Evolutionary conservation across 1,140 invertebrate genomes (phyloP).

Genomic region (Hycleus phaleratus): DNA sequence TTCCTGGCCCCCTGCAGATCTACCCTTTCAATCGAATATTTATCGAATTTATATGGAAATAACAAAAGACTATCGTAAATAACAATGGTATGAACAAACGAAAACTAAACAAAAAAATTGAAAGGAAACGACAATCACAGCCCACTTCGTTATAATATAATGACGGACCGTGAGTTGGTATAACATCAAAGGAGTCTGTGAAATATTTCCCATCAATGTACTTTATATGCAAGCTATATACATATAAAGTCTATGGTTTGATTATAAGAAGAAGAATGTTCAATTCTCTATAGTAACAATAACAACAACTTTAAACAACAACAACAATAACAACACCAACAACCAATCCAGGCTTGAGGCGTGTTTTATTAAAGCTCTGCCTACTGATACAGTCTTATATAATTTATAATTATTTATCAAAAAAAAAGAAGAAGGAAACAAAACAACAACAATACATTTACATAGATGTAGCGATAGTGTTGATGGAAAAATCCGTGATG

Average conservation of each 20-base stretch:
- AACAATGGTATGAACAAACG: too few species aligned
- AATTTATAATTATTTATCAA: slow-evolving; percentile 11
- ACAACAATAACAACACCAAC: not conserved
- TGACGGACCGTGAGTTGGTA: slow-evolving; percentile 15
- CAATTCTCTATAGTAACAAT: not conserved
- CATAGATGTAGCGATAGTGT: too few species aligned
- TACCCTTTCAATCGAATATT: too few species aligned
- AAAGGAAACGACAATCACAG: slow-evolving; percentile 12
- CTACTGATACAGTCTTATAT: slow-evolving; percentile 10
- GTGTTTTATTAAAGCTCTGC: slow-evolving; percentile 13
- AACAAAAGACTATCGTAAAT: too few species aligned
- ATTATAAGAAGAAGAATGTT: slow-evolving; percentile 8
- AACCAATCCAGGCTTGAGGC: slow-evolving; percentile 10
- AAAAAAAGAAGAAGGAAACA: too few species aligned
- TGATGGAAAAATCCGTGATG: too few species aligned
- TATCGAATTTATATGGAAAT: too few species aligned
- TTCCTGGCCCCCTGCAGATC: too few species aligned
- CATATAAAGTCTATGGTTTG: too few species aligned
- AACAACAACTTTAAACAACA: not conserved
- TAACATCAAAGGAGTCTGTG: slow-evolving; percentile 16
- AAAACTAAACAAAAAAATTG: not conserved
- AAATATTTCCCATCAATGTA: slow-evolving; percentile 17
- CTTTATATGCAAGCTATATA: not conserved
- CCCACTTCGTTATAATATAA: slow-evolving; percentile 16
- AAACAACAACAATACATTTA: too few species aligned